Percentiles rank a stretch among this genome's conserved stretches.
Evolutionary conservation across 1,140 invertebrate genomes (phyloP).

Genomic region (Andricus grossulariae): DNA sequence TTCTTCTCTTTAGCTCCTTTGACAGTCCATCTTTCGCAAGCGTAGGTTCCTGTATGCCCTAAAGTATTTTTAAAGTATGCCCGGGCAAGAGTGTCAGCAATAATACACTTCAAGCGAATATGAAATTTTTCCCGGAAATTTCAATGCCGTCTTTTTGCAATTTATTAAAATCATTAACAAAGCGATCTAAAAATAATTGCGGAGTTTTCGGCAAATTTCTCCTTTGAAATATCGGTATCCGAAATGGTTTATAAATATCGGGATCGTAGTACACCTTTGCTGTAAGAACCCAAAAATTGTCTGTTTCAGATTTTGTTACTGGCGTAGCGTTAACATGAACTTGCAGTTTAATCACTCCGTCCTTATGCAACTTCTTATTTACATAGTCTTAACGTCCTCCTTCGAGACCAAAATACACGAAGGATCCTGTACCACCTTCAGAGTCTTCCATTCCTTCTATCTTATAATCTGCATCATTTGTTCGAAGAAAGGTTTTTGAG

Average conservation of each 20-base stretch:
- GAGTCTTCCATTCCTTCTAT: conserved; percentile 29
- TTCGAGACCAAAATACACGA: conserved; percentile 44
- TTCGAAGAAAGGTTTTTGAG: conserved; percentile 31
- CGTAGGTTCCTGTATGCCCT: too few species aligned
- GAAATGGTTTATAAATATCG: conserved; percentile 43
- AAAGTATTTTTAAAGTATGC: too few species aligned
- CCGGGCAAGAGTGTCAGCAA: too few species aligned
- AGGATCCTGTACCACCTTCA: conserved; percentile 28
- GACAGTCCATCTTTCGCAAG: too few species aligned
- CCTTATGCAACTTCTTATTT: conserved; percentile 12
- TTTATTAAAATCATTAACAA: conserved; percentile 44
- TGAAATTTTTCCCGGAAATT: too few species aligned
- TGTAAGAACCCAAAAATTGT: conserved; percentile 45
- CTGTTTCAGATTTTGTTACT: conserved; percentile 37
- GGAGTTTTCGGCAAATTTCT: conserved; percentile 40
- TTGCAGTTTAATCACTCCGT: conserved; percentile 13
- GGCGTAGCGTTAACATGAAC: conserved; percentile 37
- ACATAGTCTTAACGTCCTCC: conserved; percentile 30
- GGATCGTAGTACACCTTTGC: conserved; percentile 30
- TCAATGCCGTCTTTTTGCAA: conserved; percentile 36
- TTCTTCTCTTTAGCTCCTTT: too few species aligned
- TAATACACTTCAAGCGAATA: too few species aligned
- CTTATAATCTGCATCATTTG: conserved; percentile 25
- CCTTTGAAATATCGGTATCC: conserved; percentile 43
- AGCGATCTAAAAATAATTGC: conserved; percentile 39